These are phyloP conservation scores for Pedionomus torquatus DNA, from an alignment of 2,113 vertebrate species.

Conservation along the genomic window DNA sequence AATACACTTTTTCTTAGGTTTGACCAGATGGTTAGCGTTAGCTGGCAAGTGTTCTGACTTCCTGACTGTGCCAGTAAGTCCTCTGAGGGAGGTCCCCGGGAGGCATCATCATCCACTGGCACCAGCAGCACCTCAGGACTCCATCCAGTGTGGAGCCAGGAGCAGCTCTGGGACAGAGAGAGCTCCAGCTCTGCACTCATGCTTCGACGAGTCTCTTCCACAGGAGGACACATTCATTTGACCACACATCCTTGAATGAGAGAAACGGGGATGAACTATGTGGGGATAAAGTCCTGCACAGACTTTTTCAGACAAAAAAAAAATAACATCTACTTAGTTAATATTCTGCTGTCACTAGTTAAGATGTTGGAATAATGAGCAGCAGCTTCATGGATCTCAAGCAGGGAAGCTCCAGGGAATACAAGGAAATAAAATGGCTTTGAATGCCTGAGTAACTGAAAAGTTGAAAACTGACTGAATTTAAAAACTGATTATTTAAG, in stretches of 20 bases:
- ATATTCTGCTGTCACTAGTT: not conserved
- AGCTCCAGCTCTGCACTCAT: not conserved
- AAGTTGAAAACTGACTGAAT: not conserved
- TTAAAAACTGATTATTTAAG: not conserved
- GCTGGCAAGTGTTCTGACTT: not conserved
- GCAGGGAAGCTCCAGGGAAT: not conserved
- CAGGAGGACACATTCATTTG: not conserved
- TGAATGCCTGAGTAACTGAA: not conserved
- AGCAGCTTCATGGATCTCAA: not conserved
- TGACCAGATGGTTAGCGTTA: not conserved
- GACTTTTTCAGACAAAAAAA: not conserved
- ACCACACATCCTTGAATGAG: accelerated
- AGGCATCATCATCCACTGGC: accelerated
- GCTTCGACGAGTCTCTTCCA: not conserved
- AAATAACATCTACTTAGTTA: not conserved
- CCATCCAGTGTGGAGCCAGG: not conserved
- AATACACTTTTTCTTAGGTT: not conserved
- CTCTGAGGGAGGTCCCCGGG: not conserved
- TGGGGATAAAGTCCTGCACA: not conserved
- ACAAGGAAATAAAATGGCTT: not conserved
- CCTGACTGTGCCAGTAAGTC: too few species aligned
- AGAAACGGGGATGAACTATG: accelerated
- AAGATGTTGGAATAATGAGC: not conserved
- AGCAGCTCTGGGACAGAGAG: accelerated
- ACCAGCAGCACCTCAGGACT: accelerated